phyloP scores from a whole-genome alignment of 1,140 invertebrate species.

The Phymorhynchus buccinoides region DNA sequence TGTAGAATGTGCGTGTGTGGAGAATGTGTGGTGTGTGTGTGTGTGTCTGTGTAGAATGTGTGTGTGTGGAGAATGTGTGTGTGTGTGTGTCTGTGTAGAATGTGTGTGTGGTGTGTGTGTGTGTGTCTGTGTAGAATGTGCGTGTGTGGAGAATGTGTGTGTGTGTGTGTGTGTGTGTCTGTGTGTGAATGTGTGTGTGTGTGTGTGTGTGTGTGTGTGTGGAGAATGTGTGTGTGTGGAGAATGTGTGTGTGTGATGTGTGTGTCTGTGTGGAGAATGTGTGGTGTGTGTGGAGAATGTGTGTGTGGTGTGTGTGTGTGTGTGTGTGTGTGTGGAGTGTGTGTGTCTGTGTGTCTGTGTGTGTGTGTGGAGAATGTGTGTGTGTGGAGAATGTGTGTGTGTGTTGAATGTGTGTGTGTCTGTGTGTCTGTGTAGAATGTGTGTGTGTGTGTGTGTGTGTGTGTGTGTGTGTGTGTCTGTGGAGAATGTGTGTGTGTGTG shows the following conservation, averaged over 20 bases:
- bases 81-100: no score
- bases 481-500: no score
- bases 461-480: no score
- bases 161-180: background rate
- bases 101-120: no score
- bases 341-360: no score
- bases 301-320: background rate
- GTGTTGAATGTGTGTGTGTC: no score
- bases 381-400: no score
- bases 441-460: background rate
- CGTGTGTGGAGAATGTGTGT: no score
- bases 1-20: no score
- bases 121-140: no score
- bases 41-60: background rate
- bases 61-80: background rate
- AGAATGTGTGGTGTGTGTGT: background rate
- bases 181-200: background rate
- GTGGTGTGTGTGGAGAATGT: background rate
- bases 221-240: background rate
- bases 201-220: background rate
- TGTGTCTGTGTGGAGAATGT: background rate
- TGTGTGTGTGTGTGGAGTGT: background rate
- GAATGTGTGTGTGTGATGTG: background rate
- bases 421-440: no score
- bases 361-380: no score